Evolutionary conservation across 64 coral and sea anemone species (phyloP), one percentile per base, ranked within the genome.

Genomic region (Pocillopora damicornis): DNA sequence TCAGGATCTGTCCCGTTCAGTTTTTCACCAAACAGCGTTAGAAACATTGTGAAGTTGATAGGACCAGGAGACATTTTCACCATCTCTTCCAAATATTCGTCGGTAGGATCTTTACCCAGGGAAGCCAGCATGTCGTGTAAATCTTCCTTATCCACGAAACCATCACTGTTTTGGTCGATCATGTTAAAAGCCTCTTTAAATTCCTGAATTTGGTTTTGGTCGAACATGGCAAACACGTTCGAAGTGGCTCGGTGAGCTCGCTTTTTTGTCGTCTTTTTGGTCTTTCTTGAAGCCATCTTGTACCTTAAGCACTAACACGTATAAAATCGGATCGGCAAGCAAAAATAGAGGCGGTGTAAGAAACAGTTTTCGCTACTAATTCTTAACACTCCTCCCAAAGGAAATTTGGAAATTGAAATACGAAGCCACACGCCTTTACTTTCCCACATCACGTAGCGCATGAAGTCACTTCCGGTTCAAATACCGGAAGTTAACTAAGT

Each of bases 31-130:
- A 92, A 92, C 83, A 92, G 42, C 61, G 90, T 92, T 34, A 92
- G 77, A 80, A 92, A 92, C 90, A 92, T 92, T 0, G 90, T 92
- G 15, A 92, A 92, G 90, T 92, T 92, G 83, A 92, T 92, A 37
- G 90, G 81, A 37, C 90, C 90, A 16, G 90, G 84, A 3, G 90
- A 86, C 84, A 87, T 86, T 45, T 92, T 87, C 1, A 92, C 59
- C 90, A 92, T 92, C 23, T 92, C 83, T 67, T 92, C 90, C 57
- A 92, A 58, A 59, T 79, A 92, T 2, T 92, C 75, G 59, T 92
- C 90, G 23, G 74, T 87, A 14, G 90, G 90, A 34, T 87, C 84
- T 92, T 92, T 92, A 87, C 90, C 90, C 18, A 92, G 83, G 61
- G 90, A 92, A 78, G 90, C 90, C 9, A 87, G 36, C 90, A 92